Conservation (phyloP, 1,140 invertebrate species). For the Leptinotarsa lineolata region DNA sequence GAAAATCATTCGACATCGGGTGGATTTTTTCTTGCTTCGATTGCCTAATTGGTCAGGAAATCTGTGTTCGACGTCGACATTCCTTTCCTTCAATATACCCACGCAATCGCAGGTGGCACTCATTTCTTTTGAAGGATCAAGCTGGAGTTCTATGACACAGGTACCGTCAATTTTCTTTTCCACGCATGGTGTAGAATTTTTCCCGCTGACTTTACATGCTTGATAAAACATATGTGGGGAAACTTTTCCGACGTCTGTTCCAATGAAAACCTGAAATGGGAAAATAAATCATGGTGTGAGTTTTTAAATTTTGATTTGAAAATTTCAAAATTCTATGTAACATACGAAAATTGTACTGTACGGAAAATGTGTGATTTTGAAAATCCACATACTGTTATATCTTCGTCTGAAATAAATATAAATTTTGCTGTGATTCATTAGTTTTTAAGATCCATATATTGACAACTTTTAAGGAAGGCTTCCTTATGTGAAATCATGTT, state of each 20-base stretch:
- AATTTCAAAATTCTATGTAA: too few relatives aligned
- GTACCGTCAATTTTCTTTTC: slow-evolving; percentile 91
- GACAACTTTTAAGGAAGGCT: too few relatives aligned
- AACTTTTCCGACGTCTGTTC: slow-evolving; percentile 83
- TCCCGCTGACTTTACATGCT: slow-evolving; percentile 92
- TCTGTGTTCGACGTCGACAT: slow-evolving; percentile 94
- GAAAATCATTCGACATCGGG: slow-evolving; percentile 93
- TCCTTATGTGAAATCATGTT: too few relatives aligned
- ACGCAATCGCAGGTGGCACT: slow-evolving; percentile 85
- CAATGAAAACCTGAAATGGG: slow-evolving; percentile 83
- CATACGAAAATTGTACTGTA: too few relatives aligned
- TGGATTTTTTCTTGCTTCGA: slow-evolving; percentile 91
- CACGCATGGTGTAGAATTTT: slow-evolving; percentile 91
- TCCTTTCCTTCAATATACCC: slow-evolving; percentile 88
- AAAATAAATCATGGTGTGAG: not conserved
- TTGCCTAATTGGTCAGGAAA: slow-evolving; percentile 76
- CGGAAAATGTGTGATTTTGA: too few relatives aligned
- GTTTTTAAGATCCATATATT: too few relatives aligned
- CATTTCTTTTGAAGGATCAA: slow-evolving; percentile 89
- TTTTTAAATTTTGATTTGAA: too few relatives aligned
- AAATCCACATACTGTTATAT: too few relatives aligned
- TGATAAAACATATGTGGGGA: slow-evolving; percentile 94
- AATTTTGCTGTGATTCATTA: too few relatives aligned
- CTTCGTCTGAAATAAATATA: too few relatives aligned
- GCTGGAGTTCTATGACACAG: slow-evolving; percentile 88